A percentile compares a stretch with the other conserved stretches of the same genome.
Conservation (phyloP, 1,140 invertebrate species). For the Rhynchophorus ferrugineus region DNA sequence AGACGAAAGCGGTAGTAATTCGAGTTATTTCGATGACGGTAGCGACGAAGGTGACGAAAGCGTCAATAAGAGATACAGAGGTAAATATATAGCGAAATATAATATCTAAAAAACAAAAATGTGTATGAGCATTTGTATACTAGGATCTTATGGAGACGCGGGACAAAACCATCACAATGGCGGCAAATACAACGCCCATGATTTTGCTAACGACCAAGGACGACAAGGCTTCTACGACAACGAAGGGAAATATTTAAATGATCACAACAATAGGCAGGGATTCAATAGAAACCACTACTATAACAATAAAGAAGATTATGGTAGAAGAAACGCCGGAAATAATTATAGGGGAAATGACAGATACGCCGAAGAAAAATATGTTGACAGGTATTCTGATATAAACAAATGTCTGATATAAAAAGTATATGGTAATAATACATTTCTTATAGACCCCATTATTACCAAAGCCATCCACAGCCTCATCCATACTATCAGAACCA, state of each 20-base stretch:
- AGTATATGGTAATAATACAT: not conserved
- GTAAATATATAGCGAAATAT: constrained; percentile 1
- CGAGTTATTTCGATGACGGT: constrained; percentile 55
- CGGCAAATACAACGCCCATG: constrained; percentile 39
- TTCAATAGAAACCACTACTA: constrained; percentile 48
- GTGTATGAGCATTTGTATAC: not conserved
- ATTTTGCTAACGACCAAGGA: constrained; percentile 35
- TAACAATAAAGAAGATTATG: constrained; percentile 43
- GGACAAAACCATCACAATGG: constrained; percentile 44
- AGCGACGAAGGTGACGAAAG: constrained; percentile 50
- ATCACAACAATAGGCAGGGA: constrained; percentile 42
- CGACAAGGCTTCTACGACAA: constrained; percentile 44
- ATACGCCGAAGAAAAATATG: constrained; percentile 38
- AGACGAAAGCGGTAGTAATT: constrained; percentile 57
- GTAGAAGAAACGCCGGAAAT: constrained; percentile 42
- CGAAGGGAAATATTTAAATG: constrained; percentile 43
- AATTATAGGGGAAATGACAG: constrained; percentile 42
- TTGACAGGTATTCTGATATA: constrained; percentile 20
- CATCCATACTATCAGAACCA: constrained; percentile 3
- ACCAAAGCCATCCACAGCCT: constrained; percentile 6
- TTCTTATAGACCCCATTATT: constrained; percentile 11
- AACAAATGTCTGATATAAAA: not conserved
- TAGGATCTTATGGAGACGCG: constrained; percentile 40
- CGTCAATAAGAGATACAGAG: constrained; percentile 41
- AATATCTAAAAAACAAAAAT: not conserved